Conservation (phyloP, 1,140 invertebrate species). For the Zaprionus ornatus region DNA sequence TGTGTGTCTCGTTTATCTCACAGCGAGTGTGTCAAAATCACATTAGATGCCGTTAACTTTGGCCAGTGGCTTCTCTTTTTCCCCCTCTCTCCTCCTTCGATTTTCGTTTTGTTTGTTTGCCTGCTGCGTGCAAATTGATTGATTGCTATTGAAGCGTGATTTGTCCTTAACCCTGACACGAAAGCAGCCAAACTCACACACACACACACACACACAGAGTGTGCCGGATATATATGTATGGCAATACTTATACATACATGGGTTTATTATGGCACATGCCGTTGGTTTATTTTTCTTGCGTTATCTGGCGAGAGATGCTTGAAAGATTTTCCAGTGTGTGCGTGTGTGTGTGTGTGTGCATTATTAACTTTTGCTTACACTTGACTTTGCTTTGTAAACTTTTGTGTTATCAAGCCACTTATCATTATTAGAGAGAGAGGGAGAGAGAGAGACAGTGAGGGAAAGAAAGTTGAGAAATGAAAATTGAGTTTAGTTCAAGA, state of each 20-base stretch:
- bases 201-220: constrained; percentile 19
- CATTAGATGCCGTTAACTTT: constrained; percentile 80
- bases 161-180: constrained; percentile 72
- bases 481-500: background rate
- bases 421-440: constrained; percentile 26
- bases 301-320: constrained; percentile 12
- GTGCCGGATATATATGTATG: constrained; percentile 7
- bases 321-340: constrained; percentile 14
- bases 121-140: constrained; percentile 69
- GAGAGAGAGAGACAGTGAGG: background rate
- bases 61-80: constrained; percentile 33
- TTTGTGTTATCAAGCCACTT: constrained; percentile 54
- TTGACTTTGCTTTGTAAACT: constrained; percentile 62
- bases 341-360: constrained; percentile 20
- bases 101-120: constrained; percentile 67
- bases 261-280: constrained; percentile 21
- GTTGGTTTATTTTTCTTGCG: constrained; percentile 20
- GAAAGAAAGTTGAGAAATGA: background rate
- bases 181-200: constrained; percentile 25
- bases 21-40: constrained; percentile 74
- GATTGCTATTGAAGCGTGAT: constrained; percentile 78
- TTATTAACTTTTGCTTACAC: constrained; percentile 70
- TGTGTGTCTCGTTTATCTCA: constrained; percentile 27
- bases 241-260: background rate
- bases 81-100: constrained; percentile 3